Evolutionary conservation across 2,113 vertebrate genomes (phyloP).

Genomic region (Cyprinodon tularosa): DNA sequence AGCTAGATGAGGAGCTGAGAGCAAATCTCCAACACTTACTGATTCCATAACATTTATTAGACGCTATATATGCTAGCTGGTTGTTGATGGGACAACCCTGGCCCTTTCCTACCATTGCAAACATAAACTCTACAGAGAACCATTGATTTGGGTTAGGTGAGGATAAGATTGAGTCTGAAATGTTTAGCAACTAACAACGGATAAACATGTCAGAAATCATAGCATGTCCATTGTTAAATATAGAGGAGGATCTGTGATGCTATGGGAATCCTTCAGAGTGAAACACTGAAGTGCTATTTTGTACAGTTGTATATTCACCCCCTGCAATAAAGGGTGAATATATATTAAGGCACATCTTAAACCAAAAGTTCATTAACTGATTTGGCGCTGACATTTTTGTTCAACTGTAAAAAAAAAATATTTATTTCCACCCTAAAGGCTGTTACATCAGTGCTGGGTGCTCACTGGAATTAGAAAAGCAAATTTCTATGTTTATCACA

Average conservation of each 20-base stretch:
- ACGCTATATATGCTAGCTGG: too few species aligned
- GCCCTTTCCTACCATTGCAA: too few species aligned
- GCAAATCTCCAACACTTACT: too few species aligned
- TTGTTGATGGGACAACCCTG: too few species aligned
- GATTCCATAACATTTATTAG: too few species aligned
- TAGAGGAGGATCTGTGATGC: background rate
- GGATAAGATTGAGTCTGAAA: too few species aligned
- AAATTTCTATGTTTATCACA: conserved; percentile 1
- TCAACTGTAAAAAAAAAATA: background rate
- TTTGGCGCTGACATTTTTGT: background rate
- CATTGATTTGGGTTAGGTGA: too few species aligned
- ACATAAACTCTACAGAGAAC: too few species aligned
- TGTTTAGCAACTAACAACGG: too few species aligned
- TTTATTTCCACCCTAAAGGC: background rate
- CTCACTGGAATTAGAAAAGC: conserved; percentile 10
- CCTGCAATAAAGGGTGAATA: background rate
- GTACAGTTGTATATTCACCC: too few species aligned
- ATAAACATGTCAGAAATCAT: background rate
- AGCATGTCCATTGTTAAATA: background rate
- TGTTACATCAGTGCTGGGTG: background rate
- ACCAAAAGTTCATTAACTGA: background rate
- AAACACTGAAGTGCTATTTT: background rate
- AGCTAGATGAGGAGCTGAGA: background rate
- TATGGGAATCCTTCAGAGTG: background rate
- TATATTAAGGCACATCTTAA: background rate